Evolutionary conservation across 2,888 invertebrate species (phyloP).

Genomic region (Agrotis puta): DNA sequence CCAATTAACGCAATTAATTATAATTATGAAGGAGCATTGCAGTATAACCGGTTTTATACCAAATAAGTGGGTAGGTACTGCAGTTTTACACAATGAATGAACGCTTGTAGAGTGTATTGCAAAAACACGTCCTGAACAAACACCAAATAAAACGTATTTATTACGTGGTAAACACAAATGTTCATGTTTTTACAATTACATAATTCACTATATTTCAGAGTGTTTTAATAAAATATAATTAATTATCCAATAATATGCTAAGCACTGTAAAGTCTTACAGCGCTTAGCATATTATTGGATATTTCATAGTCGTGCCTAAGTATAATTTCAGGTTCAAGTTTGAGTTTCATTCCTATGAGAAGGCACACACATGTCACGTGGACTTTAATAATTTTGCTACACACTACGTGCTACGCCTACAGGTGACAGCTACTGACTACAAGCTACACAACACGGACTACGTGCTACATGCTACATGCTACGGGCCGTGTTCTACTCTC

Average conservation of each 20-base stretch:
- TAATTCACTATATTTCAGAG: background rate
- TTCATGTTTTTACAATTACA: background rate
- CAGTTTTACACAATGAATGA: conserved; percentile 25
- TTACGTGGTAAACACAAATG: background rate
- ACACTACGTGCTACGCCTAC: background rate
- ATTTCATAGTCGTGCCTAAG: no score
- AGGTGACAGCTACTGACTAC: background rate
- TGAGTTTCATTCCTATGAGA: background rate
- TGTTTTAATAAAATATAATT: background rate
- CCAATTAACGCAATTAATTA: conserved; percentile 48
- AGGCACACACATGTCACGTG: background rate
- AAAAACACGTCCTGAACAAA: conserved; percentile 1
- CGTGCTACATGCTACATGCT: background rate
- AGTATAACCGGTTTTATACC: conserved; percentile 25
- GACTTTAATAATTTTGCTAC: background rate
- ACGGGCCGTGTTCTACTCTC: background rate
- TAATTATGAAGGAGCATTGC: conserved; percentile 18
- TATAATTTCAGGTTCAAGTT: background rate
- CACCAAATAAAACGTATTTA: background rate
- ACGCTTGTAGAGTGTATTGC: background rate
- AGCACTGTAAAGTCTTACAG: background rate
- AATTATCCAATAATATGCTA: no score
- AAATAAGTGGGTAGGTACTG: conserved; percentile 8
- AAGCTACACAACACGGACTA: background rate
- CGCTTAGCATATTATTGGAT: no score